A percentile compares a stretch with the other conserved stretches of the same genome.
phyloP scores from a whole-genome alignment of 1,140 invertebrate genomes.

The Drosophila pectinifera region DNA sequence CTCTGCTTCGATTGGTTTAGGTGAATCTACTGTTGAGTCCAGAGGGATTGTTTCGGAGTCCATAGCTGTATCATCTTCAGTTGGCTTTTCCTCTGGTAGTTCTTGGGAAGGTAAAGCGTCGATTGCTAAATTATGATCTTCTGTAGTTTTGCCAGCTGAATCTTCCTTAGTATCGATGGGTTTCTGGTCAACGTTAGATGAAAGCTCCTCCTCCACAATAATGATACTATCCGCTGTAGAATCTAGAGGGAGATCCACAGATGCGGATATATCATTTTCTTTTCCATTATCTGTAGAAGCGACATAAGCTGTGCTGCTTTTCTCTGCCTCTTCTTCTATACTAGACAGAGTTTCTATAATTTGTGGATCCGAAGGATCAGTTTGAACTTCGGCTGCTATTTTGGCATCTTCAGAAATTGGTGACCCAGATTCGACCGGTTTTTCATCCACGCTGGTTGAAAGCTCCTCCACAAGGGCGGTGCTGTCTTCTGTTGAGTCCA shows the following conservation, averaged over 20 bases:
- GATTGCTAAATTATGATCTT: too few relatives aligned
- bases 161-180: background rate
- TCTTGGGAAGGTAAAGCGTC: too few relatives aligned
- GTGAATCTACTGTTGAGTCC: conserved; percentile 14
- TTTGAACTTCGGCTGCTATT: background rate
- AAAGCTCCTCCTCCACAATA: background rate
- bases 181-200: background rate
- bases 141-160: background rate
- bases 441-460: background rate
- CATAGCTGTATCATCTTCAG: background rate
- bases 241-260: conserved; percentile 2
- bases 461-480: too few relatives aligned
- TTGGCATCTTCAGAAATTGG: background rate
- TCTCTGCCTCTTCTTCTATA: background rate
- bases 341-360: background rate
- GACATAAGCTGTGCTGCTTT: background rate
- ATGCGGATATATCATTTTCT: background rate
- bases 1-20: background rate
- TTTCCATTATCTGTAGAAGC: background rate
- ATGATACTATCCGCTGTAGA: background rate
- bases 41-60: conserved; percentile 6
- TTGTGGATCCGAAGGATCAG: background rate
- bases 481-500: background rate
- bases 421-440: background rate
- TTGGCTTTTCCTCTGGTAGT: background rate